Conservation (phyloP, 1,140 invertebrate genomes). For the Conopomorpha cramerella region DNA sequence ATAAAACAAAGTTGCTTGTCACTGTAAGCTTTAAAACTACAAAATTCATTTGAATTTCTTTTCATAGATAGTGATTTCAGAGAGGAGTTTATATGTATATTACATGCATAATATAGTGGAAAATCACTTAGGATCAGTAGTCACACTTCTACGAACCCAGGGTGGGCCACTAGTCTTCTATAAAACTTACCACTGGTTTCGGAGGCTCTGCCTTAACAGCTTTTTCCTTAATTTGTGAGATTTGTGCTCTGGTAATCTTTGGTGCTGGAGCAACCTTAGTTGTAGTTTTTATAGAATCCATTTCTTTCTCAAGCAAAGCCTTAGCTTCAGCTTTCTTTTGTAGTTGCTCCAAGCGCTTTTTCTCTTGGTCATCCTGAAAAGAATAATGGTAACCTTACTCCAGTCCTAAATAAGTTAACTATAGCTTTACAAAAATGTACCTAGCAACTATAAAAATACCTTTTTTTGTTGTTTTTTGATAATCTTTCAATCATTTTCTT, state of each 20-base stretch:
- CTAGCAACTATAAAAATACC: conserved; percentile 32
- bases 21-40: too few species aligned
- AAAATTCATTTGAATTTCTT: too few species aligned
- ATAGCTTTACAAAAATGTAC: too few species aligned
- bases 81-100: too few species aligned
- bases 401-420: too few species aligned
- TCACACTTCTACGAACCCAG: too few species aligned
- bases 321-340: conserved; percentile 88
- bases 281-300: conserved; percentile 68
- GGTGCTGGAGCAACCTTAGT: conserved; percentile 64
- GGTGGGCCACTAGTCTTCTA: too few species aligned
- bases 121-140: too few species aligned
- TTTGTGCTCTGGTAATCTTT: conserved; percentile 87
- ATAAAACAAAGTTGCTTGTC: too few species aligned
- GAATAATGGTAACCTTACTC: too few species aligned
- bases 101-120: too few species aligned
- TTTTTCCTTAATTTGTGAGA: conserved; percentile 70
- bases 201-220: conserved; percentile 53
- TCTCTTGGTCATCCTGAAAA: conserved; percentile 89
- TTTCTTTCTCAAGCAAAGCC: conserved; percentile 86
- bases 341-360: conserved; percentile 82
- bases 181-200: conserved; percentile 26
- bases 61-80: too few species aligned
- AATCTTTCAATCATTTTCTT: conserved; percentile 91
- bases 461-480: conserved; percentile 90